These are phyloP conservation scores for Acanthornis magna DNA, from an alignment of 2,797 vertebrate species.

Conservation along the genomic window DNA sequence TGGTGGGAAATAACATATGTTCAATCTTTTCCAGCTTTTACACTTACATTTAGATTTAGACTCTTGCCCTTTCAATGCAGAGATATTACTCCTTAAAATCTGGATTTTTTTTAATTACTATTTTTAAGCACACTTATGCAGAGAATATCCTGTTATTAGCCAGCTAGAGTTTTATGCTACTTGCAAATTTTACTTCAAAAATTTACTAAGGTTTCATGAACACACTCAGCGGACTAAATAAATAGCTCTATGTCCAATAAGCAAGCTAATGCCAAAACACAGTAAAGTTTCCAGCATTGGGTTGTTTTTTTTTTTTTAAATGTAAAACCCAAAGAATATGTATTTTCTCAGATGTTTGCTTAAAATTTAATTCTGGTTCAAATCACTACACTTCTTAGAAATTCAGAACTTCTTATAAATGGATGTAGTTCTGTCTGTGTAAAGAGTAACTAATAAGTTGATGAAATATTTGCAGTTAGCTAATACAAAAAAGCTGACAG, in stretches of 20 bases:
- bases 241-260: constrained; percentile 7
- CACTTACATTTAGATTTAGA: constrained; percentile 32
- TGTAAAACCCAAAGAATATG: neutral
- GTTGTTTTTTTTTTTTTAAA: neutral
- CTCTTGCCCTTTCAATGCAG: constrained; percentile 21
- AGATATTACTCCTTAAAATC: constrained; percentile 20
- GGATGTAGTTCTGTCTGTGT: neutral
- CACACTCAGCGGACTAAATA: constrained; percentile 17
- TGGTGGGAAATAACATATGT: constrained; percentile 50
- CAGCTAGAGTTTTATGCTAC: neutral
- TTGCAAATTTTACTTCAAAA: constrained; percentile 31
- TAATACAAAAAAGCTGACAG: constrained; percentile 17
- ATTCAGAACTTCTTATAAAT: neutral
- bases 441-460: neutral
- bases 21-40: constrained; percentile 63
- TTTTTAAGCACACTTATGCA: neutral
- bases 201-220: constrained; percentile 17
- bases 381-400: neutral
- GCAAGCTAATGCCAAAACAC: neutral
- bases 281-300: neutral
- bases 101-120: neutral
- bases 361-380: neutral
- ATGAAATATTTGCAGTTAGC: neutral
- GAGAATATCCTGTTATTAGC: constrained; percentile 7
- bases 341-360: neutral